Base-by-base conservation (phyloP, 2,797 vertebrate genomes). In the Arvicola amphibius region DNA sequence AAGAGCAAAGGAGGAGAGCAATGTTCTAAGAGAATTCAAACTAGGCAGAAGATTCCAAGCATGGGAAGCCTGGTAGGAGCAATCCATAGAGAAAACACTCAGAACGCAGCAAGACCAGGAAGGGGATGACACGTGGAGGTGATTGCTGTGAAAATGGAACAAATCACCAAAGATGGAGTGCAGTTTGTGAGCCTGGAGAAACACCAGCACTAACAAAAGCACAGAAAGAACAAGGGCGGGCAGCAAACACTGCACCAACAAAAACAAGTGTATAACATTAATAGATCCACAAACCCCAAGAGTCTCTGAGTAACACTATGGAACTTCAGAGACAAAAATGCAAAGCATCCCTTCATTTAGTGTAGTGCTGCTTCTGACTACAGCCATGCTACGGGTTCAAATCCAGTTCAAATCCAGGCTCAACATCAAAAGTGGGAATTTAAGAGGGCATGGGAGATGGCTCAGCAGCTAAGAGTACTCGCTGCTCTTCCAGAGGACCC, bases 1-100 rank as follows among this genome's bases (percentile, higher is more conserved):
- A 91, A 94, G 78, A 93, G 8, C 16, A 86, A 92, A 79, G 23
- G 40, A 76, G 34, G 32, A 92, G 78, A 94, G 59, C 56, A 61
- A 56, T 34, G n/a, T 51, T 81, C n/a, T 63, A 79, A 27, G 29
- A 81, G 81, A 94, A 81, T 53, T 59, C 53, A 77, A 90, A 85
- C 7, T 37, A 61, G 0, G 46, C 12, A 79, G 77, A 95, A 89
- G 40, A 81, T 80, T 61, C 73, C 67, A 89, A 88, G 51, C 77
- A 76, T 25, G 88, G 59, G 93, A 81, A 0, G 46, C 46, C 85
- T 51, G 9, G 19, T 83, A 71, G 53, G 91, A 19, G 3, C 81
- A 80, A 81, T 78, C 29, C 46, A 48, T 27, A 88, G 85, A 92
- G 32, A 81, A 87, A 63, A 89, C 71, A 84, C 6, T 88, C 74